Evolutionary conservation across 1,140 invertebrate species (phyloP), one percentile per base, ranked within the genome.

Genomic region (Nephila pilipes): DNA sequence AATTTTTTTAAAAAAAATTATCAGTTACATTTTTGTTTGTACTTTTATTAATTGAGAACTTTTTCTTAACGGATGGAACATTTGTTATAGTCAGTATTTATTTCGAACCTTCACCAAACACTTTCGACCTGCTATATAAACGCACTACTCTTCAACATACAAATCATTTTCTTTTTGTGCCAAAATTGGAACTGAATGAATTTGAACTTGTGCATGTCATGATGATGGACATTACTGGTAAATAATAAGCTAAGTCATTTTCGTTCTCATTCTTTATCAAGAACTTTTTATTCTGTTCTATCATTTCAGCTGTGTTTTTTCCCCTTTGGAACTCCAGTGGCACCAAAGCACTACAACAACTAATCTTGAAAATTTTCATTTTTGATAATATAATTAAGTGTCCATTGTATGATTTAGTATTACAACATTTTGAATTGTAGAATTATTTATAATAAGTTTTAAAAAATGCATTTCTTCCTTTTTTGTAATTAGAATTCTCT

Each of bases 151-250:
- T 4, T 46, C 46, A 46, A 46, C 46, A 46, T 75, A 75, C 29
- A 32, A 75, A 32, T 32, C 69, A 75, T 20, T 6, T 46, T 46
- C 1, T 36, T 69, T 75, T 75, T 75, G 69, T 75, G 69, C 69
- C 69, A 75, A 75, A 75, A 75, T 75, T 36, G 69, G 16, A 75
- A 75, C 18, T 75, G 69, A 75, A 75, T 32, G 29, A 75, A 75
- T 36, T 36, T 36, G 32, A 20, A 75, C 58, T 60, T 60, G 58
- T 20, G 58, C 46, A 60, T 60, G 22, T 60, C 58, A 60, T 60
- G 20, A 60, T 20, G 29, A 29, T 75, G 69, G 69, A 75, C 69
- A 5, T 75, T 36, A 75, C 29, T 75, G 69, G 69, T 75, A 36
- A 36, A 46, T 36, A 20, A 75, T 18, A 36, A 75, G 32, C 69